Percentiles rank a stretch among this genome's conserved stretches.
Conservation (phyloP, 2,113 vertebrate species). For the Tychaedon coryphoeus region DNA sequence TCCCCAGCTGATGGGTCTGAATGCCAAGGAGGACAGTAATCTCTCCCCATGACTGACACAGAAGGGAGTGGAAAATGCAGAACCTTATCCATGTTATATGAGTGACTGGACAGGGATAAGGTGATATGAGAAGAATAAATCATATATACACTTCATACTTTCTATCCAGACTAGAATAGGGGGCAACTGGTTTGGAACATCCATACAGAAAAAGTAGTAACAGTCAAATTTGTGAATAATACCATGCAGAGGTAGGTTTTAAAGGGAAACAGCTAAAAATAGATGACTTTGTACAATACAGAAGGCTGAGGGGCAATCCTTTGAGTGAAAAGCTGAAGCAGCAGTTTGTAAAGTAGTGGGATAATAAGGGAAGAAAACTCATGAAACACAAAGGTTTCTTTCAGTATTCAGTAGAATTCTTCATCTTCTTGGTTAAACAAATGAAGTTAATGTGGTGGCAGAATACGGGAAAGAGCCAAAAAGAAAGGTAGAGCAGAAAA, state of each 20-base stretch:
- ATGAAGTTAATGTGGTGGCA: constrained; percentile 32
- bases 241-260: neutral
- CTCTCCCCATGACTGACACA: neutral
- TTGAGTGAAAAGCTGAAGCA: constrained; percentile 2
- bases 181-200: neutral
- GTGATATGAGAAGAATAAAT: neutral
- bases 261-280: constrained; percentile 32
- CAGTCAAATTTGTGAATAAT: neutral
- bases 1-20: neutral
- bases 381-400: constrained; percentile 28
- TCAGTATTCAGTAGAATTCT: constrained; percentile 23
- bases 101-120: neutral
- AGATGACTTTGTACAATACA: neutral
- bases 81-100: neutral
- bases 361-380: constrained; percentile 18
- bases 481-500: constrained; percentile 23
- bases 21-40: neutral
- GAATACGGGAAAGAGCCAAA: neutral
- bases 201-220: neutral
- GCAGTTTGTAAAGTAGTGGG: neutral
- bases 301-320: neutral
- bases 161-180: neutral
- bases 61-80: neutral
- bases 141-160: neutral
- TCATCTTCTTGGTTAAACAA: constrained; percentile 43